Evolutionary conservation across 1,140 invertebrate genomes (phyloP).

Genomic region (Leptinotarsa texana): DNA sequence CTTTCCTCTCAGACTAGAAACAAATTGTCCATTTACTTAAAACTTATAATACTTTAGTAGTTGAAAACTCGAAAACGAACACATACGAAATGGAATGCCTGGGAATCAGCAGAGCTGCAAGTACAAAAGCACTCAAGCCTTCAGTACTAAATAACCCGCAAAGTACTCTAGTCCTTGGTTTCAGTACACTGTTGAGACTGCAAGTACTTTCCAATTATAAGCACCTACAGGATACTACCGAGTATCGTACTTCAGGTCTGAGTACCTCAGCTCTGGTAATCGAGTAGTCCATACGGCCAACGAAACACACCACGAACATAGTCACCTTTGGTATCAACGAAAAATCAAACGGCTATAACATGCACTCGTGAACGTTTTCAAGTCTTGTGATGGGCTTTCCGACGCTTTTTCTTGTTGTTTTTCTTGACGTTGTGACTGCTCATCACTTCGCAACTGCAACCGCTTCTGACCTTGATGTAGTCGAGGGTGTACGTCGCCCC

Average conservation of each 20-base stretch:
- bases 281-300: neutral
- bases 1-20: neutral
- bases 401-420: constrained; percentile 21
- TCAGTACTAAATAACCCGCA: too few relatives aligned
- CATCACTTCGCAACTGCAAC: constrained; percentile 78
- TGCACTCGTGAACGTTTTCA: neutral
- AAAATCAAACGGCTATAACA: neutral
- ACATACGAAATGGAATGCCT: constrained; percentile 8
- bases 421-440: constrained; percentile 45
- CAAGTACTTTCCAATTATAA: too few relatives aligned
- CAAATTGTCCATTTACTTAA: neutral
- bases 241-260: too few relatives aligned
- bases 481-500: constrained; percentile 68
- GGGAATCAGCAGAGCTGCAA: neutral
- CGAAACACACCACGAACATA: neutral
- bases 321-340: constrained; percentile 12
- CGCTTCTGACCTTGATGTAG: constrained; percentile 79
- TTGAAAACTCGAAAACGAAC: constrained; percentile 3
- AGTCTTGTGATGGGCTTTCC: neutral
- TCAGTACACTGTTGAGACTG: too few relatives aligned
- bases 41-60: neutral
- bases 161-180: too few relatives aligned
- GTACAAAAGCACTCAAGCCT: too few relatives aligned
- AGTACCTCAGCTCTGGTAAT: too few relatives aligned
- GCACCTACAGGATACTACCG: too few relatives aligned